A percentile compares a stretch with the other conserved stretches of the same genome.
phyloP scores from a whole-genome alignment of 2,113 vertebrate species.

The Piaya cayana region DNA sequence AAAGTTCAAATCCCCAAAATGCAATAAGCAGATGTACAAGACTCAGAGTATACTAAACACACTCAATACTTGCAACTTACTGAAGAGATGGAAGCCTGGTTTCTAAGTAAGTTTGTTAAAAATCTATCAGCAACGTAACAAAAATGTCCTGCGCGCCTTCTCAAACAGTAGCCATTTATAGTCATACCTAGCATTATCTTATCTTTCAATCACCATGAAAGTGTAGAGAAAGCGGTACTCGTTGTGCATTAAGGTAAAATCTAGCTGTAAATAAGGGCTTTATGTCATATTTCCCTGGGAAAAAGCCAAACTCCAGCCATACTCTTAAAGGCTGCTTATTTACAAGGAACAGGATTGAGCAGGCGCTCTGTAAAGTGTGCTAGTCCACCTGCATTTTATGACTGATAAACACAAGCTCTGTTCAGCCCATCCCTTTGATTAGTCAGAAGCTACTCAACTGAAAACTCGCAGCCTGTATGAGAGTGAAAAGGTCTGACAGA shows the following conservation, averaged over 20 bases:
- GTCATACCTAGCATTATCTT: neutral
- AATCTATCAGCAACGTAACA: neutral
- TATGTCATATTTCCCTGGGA: neutral
- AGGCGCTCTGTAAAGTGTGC: neutral
- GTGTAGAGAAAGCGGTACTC: neutral
- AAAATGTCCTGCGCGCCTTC: neutral
- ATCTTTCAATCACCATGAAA: neutral
- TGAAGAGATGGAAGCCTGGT: neutral
- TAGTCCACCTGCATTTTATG: neutral
- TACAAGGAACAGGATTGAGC: neutral
- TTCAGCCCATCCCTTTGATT: neutral
- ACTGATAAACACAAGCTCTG: neutral
- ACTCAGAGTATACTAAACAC: neutral
- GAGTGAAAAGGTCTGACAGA: neutral
- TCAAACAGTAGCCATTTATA: neutral
- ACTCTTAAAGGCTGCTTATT: neutral
- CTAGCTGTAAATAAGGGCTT: neutral
- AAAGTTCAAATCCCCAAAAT: neutral
- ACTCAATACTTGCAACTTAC: neutral
- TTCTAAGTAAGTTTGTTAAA: neutral
- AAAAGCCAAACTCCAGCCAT: neutral
- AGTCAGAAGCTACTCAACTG: neutral
- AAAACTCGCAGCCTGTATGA: neutral
- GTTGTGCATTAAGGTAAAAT: neutral
- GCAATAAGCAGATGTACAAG: neutral